Percentiles rank a stretch among this genome's conserved stretches.
phyloP scores from a whole-genome alignment of 2,888 invertebrate species.

The Eumerus sabulonum region DNA sequence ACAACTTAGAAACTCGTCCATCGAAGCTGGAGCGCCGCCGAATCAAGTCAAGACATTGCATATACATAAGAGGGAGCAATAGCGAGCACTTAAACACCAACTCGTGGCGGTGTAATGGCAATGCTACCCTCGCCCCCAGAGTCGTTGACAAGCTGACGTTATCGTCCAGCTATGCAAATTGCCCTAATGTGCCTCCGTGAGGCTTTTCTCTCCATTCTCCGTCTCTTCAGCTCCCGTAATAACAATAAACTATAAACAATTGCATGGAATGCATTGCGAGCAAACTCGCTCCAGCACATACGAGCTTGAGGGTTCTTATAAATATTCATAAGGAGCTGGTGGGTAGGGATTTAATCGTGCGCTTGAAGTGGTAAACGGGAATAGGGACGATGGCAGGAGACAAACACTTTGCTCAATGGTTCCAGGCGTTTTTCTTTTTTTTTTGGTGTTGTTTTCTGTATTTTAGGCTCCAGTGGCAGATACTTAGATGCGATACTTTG shows the following conservation, averaged over 20 bases:
- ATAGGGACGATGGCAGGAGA: no score
- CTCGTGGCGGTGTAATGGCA: conserved; percentile 37
- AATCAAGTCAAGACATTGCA: conserved; percentile 48
- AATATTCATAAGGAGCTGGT: no score
- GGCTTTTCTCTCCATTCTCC: conserved; percentile 12
- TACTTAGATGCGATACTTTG: no score
- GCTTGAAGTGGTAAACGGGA: no score
- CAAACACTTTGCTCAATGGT: no score
- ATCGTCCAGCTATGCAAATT: conserved; percentile 52
- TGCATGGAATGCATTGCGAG: conserved; percentile 36
- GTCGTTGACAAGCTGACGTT: conserved; percentile 36
- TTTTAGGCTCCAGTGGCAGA: no score
- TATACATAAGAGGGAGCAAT: conserved; percentile 23
- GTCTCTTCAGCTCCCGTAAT: conserved; percentile 20
- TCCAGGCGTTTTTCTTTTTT: no score
- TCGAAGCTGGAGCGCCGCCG: conserved; percentile 19
- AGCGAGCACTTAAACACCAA: conserved; percentile 17
- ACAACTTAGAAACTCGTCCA: conserved; percentile 20
- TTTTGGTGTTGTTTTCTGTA: no score
- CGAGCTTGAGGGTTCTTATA: no score
- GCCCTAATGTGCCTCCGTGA: conserved; percentile 46
- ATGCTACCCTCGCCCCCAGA: conserved; percentile 14
- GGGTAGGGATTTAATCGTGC: no score
- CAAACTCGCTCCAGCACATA: no score
- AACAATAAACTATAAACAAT: conserved; percentile 63